Base-by-base conservation (phyloP, 2,888 invertebrate species). In the Melanophora roralis region DNA sequence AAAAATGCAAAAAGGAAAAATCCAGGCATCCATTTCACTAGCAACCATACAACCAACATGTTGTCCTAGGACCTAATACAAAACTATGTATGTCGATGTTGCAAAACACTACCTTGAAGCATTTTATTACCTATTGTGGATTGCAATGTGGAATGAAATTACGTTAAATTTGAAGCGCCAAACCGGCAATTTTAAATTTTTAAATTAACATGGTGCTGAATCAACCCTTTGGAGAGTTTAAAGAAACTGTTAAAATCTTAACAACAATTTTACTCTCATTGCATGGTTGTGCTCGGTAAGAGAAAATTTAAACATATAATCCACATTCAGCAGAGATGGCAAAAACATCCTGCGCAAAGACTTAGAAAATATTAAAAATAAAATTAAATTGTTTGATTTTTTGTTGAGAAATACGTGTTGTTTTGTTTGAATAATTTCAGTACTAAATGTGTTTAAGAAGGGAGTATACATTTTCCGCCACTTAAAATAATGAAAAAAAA, bases 101-200 rank as follows among this genome's bases (percentile, higher is more conserved):
- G 40, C 9, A 64, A 43, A 38, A 49, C 11, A 69, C 59, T 71
- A 69, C 79, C 74, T 75, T 79, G 79, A 75, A 69, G 75, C 67
- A 53, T 65, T 49, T 59, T 34, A 73, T 59, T 62, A 78, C 73
- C 74, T 60, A 60, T 9, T 75, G 74, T 75, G 65, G 74, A 60
- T 6, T 51, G 9, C 16, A 59, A 53, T 32, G n/a, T 49, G 72
- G 23, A 34, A 8, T 3, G 12, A 1, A 59, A 7, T 59, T 71
- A 77, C 69, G 34, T 34, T 1, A 11, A 14, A 49, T 16, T 14
- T 14, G 2, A 27, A 49, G 76, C 76, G 76, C 36, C 32, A 64
- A 71, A 55, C 16, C 27, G 40, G 14, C n/a, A 51, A 64, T 9
- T 71, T 77, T 27, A 40, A 77, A 77, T 43, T 16, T 77, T 77